Evolutionary conservation across 2,888 invertebrate genomes (phyloP), one percentile per base, ranked within the genome.

Genomic region (Microctonus hyperodae): DNA sequence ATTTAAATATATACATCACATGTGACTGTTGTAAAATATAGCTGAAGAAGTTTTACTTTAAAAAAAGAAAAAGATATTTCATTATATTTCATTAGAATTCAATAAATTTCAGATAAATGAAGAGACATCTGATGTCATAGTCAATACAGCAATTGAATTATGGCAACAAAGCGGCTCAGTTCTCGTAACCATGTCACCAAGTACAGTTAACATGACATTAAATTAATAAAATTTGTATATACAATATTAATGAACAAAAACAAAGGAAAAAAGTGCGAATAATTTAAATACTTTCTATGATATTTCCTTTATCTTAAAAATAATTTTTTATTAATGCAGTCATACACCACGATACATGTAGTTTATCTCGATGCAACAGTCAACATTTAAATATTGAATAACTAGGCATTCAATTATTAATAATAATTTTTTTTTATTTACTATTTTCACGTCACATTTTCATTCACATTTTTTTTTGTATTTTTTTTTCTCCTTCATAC

Each of bases 101-200:
- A 48, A 28, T 70, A 67, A 72, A 65, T 85, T 85, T 55, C 80
- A 93, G 93, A 89, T 93, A 73, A 89, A 91, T 3, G 91, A 93
- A 79, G 93, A 95, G 83, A 90, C 89, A 74, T 90, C 92, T 72
- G 95, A 94, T 80, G 88, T 92, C 2, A 91, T 95, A 69, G 93
- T 93, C 0, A 94, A 92, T 79, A 93, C 95, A 84, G 92, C 94
- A 1, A 92, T 95, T 6, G 94, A 95, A 76, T 86, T 92, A 74
- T 94, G 95, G 93, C 93, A 93, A 79, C 91, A 91, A 79, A 90
- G 93, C 81, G 93, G 93, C 65, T 90, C 87, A 69, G 85, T 85
- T 23, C 79, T 86, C 68, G 73, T 74, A 44, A 76, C 77, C 40
- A 78, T 78, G 71, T 76, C 78, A 28, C 77, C 79, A 67, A 80